Evolutionary conservation across 2,888 invertebrate species (phyloP), one percentile per base, ranked within the genome.

Genomic region (Platycheirus albimanus): DNA sequence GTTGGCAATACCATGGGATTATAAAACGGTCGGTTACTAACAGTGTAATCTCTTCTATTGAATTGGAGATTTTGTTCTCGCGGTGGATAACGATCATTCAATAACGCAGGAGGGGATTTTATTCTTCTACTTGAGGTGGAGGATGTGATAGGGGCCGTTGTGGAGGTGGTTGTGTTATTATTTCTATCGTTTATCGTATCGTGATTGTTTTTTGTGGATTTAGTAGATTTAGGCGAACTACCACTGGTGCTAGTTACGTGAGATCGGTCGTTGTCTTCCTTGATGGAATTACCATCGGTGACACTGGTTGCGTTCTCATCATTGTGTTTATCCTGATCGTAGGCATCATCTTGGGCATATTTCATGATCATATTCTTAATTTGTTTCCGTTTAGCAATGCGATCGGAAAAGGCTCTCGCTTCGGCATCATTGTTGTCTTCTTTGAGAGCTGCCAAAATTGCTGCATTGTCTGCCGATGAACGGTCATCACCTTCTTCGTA

Each of bases 281-380:
- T 91, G 36, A 89, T 90, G 17, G 54, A 6, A 15, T 24, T 91
- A 33, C 90, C 91, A 36, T 91, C 91, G 6, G 89, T 91, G 52
- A 91, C 11, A 20, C 33, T 13, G 47, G 61, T 71, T 10, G 36
- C 28, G 4, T 8, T 30, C 13, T 69, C 70, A 47, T 67, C 47
- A 11, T 70, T 49, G 11, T 52, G 13, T 5, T 45, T 10, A n/a
- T 81, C 75, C 28, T 84, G 90, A 20, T 93, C 91, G 17, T 93
- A 93, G 87, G 95, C 95, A 87, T 95, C 95, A 85, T 96, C 91
- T 51, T 95, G 95, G 30, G 95, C 94, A 89, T 96, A 96, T 89
- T 96, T 96, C 92, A 95, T 93, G 80, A 96, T 96, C 76, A 97
- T 92, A 88, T 97, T 96, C 88, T 95, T 96, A 10, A 96, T 93